phyloP scores from a whole-genome alignment of 2,113 vertebrate genomes.

The Brachyhypopomus occidentalis region DNA sequence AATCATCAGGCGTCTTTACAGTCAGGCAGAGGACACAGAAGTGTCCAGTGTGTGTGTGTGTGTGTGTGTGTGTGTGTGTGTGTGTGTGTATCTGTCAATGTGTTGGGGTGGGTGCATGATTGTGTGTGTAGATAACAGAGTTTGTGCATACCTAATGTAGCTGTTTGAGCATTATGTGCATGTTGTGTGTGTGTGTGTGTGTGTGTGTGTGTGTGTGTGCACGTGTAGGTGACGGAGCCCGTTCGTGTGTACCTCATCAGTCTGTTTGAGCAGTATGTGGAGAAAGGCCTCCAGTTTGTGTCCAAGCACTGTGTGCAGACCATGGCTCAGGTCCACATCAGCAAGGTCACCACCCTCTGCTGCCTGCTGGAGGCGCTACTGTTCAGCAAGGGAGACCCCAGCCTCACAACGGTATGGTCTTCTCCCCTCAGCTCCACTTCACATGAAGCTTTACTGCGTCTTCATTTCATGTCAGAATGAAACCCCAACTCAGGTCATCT shows the following conservation, averaged over 20 bases:
- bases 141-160: too few species aligned
- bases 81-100: conserved; percentile 23
- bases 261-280: conserved; percentile 79
- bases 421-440: background rate
- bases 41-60: conserved; percentile 9
- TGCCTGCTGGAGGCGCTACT: conserved; percentile 82
- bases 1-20: conserved; percentile 24
- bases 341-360: conserved; percentile 86
- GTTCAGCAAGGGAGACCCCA: conserved; percentile 71
- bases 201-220: conserved; percentile 13
- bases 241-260: conserved; percentile 72
- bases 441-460: too few species aligned
- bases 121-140: conserved; percentile 21
- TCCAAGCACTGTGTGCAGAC: conserved; percentile 79
- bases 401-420: conserved; percentile 75
- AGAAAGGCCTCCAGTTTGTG: conserved; percentile 81
- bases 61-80: conserved; percentile 33
- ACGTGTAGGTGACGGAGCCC: conserved; percentile 70
- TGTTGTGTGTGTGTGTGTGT: background rate
- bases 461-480: too few species aligned
- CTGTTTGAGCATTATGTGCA: background rate
- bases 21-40: background rate
- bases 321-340: conserved; percentile 86
- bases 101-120: conserved; percentile 71
- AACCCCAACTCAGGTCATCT: too few species aligned